These are phyloP conservation scores for Chaetura pelagica DNA, from an alignment of 2,113 vertebrate species.

Conservation along the genomic window DNA sequence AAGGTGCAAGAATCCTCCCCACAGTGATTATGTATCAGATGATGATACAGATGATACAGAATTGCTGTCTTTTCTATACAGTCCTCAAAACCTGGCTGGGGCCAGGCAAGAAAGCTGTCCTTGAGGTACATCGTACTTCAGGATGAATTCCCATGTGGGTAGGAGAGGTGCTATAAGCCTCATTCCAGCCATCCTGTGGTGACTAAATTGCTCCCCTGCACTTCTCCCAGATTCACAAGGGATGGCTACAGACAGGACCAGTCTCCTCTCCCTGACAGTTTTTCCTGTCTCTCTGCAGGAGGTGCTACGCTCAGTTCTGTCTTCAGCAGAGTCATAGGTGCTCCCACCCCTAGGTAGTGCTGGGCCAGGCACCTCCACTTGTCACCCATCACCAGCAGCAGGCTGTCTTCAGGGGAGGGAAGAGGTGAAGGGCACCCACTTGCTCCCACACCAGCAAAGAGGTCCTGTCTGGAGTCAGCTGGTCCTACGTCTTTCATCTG, in stretches of 20 bases:
- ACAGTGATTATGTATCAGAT: no score
- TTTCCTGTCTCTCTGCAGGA: background rate
- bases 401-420: background rate
- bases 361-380: background rate
- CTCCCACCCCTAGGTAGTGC: background rate
- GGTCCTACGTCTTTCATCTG: background rate
- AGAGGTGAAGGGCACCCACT: background rate
- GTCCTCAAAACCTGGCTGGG: background rate
- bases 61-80: rapidly evolving
- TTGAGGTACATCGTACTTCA: background rate
- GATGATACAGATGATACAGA: background rate
- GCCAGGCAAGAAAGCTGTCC: background rate
- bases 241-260: background rate
- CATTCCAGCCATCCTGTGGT: background rate
- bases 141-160: rapidly evolving
- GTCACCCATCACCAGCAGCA: background rate
- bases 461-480: background rate
- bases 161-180: background rate
- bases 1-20: no score
- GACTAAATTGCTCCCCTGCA: background rate
- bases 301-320: background rate
- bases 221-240: background rate
- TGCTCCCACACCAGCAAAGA: background rate
- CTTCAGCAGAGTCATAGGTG: rapidly evolving
- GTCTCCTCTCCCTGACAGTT: background rate